A percentile compares a stretch with the other conserved stretches of the same genome.
phyloP scores from a whole-genome alignment of 2,888 invertebrate species.

The Sycophila texana region DNA sequence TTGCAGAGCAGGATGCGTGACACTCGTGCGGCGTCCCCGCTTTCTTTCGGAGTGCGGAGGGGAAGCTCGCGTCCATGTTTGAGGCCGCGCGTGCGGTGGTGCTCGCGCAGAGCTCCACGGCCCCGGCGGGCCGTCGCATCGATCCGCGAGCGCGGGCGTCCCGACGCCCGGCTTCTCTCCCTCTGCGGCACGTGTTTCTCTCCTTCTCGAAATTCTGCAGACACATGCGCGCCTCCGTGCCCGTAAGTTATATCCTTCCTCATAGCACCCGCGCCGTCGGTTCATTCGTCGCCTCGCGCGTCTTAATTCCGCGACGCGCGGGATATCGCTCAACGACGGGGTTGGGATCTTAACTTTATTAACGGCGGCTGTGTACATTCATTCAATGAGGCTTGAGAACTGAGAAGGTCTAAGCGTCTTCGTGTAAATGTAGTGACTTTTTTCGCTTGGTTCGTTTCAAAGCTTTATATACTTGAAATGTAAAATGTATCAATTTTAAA shows the following conservation, averaged over 20 bases:
- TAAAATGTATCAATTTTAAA: too few species aligned
- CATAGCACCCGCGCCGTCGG: neutral
- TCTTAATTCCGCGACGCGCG: slow-evolving; percentile 20
- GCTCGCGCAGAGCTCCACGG: neutral
- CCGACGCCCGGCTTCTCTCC: slow-evolving; percentile 37
- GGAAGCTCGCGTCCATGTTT: slow-evolving; percentile 35
- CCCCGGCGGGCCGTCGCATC: slow-evolving; percentile 62
- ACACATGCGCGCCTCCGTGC: slow-evolving; percentile 3
- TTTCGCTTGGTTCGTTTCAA: too few species aligned
- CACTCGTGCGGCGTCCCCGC: neutral
- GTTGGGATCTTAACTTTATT: slow-evolving; percentile 38
- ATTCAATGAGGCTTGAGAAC: too few species aligned
- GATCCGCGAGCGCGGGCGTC: slow-evolving; percentile 62
- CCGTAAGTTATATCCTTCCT: neutral
- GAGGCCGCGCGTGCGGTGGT: slow-evolving; percentile 5
- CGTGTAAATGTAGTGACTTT: too few species aligned
- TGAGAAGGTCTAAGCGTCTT: too few species aligned
- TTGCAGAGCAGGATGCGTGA: neutral
- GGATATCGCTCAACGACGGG: too few species aligned
- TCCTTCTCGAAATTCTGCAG: neutral
- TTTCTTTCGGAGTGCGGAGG: neutral
- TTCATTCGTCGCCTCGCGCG: slow-evolving; percentile 5
- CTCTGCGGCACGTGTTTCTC: slow-evolving; percentile 33
- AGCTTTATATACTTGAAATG: too few species aligned
- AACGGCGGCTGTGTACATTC: slow-evolving; percentile 15